Base-by-base conservation (phyloP, 2,113 vertebrate species). In the Mirza zaza region DNA sequence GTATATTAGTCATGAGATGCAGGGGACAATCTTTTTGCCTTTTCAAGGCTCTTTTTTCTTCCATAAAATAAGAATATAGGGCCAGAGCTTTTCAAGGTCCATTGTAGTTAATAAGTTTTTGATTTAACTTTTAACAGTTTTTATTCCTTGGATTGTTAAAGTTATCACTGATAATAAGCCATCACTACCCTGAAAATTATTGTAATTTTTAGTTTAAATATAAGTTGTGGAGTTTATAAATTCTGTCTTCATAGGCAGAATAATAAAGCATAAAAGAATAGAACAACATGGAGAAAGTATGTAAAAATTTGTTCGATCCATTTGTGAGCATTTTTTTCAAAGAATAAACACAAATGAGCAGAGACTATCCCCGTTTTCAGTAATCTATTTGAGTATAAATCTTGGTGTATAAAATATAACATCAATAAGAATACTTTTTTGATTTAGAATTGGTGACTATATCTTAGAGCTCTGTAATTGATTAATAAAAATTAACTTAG, bases 401-500 rank as follows among this genome's bases (percentile, higher is more conserved):
- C 90, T 92, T 73, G 75, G 50, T 27, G 50, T 91, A 2, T 52
- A 75, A 90, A 91, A 83, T 59, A 85, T 57, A 94, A 95, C 13
- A 90, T 81, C 36, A 95, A 5, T 95, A 87, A 87, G 70, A 73
- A 34, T 23, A 42, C 27, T 77, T 12, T 50, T 81, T 15, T 45
- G n/a, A 90, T 71, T 97, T 94, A 92, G 50, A 86, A 83, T 76
- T 50, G 79, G 18, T 95, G 77, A 70, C 92, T 95, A 36, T 87
- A 82, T 84, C 97, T 96, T 87, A 94, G 61, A 91, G 71, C 48
- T 91, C 59, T 96, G 34, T 87, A 93, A 70, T 84, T 94, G 81
- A 81, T 93, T 96, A 93, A 87, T 96, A 73, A 96, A 61, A 96
- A 93, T 81, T 89, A 97, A 94, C 55, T 96, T 83, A 97, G 68